Base-by-base conservation (phyloP, 2,888 invertebrate genomes). In the Aphodius sticticus region DNA sequence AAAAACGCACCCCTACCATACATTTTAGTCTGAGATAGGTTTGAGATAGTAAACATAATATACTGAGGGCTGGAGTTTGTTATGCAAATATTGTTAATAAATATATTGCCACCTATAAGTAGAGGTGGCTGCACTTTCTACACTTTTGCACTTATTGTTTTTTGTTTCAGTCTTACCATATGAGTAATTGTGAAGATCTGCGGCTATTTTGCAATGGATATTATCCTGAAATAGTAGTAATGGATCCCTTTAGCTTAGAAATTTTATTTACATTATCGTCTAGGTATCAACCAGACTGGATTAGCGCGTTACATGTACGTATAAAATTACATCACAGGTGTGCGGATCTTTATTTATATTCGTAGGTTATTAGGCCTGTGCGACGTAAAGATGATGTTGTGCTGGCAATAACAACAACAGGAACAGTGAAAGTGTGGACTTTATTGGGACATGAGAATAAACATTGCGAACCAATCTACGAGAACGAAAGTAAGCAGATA, bases 241-340 rank as follows among this genome's bases (percentile, higher is more conserved):
- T 99, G 94, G 98, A 99, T 89, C 98, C 99, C 0, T 96, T 97
- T 87, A 98, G 97, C 80, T 90, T 99, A 84, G 98, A 98, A 89
- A 93, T 98, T 16, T 90, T 98, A 14, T 97, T 97, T 89, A 94
- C 94, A n/a, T 90, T 99, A 71, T 96, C 96, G 84, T 98, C 98
- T 0, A 95, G 97, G 87, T 97, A 99, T 81, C 97, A 97, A 87
- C 98, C 99, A 0, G 99, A 99, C 87, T 99, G 99, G 99, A 97
- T 99, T 86, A 97, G 97, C 82, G 97, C 99, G 74, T 92, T 99
- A 84, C 97, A 98, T 90, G 96, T 99, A 85, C 90, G 91, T 77
- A 9, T 70, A 26, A 35, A 74, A 74, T 74, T 7, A 12, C 12
- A 26, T 6, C 9, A 26, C 12, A 12, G 16, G 4, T 71, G 16